phyloP scores from a whole-genome alignment of 30 jellyfish, hydroid and myxozoan genomes.

The Aurelia sp. region DNA sequence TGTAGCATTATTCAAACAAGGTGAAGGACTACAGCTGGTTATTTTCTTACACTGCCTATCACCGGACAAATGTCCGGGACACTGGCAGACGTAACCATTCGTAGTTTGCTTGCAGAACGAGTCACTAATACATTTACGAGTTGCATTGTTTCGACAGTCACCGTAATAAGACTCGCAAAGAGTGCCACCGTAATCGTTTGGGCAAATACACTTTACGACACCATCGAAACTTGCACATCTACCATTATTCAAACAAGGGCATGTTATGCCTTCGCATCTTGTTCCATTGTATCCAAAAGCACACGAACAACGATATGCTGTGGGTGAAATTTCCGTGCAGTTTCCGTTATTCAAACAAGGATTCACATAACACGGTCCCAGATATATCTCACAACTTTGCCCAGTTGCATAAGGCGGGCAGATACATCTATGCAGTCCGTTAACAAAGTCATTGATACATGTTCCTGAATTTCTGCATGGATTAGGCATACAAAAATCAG shows the following conservation, averaged over 20 bases:
- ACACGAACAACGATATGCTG: constrained; percentile 61
- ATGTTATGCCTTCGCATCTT: constrained; percentile 56
- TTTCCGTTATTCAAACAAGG: constrained; percentile 78
- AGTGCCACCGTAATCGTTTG: constrained; percentile 68
- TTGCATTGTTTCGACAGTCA: constrained; percentile 79
- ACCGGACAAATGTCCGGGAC: constrained; percentile 87
- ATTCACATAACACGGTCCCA: constrained; percentile 71
- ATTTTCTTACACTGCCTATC: constrained; percentile 52
- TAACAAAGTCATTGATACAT: constrained; percentile 52
- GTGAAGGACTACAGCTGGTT: constrained; percentile 62
- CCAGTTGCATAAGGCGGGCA: constrained; percentile 83
- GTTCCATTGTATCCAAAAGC: constrained; percentile 75
- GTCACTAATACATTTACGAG: constrained; percentile 45
- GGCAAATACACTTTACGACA: constrained; percentile 58
- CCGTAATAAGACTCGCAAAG: constrained; percentile 74
- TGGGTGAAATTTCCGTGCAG: constrained; percentile 43
- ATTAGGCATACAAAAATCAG: constrained; percentile 63
- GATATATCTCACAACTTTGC: constrained; percentile 70
- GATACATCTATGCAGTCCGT: constrained; percentile 62
- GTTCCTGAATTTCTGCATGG: constrained; percentile 84
- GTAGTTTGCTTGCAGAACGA: constrained; percentile 54
- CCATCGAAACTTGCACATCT: constrained; percentile 50
- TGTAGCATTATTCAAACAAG: constrained; percentile 73
- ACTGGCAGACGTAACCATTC: constrained; percentile 78
- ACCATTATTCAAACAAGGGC: constrained; percentile 84